Base-by-base conservation (phyloP, 2,113 vertebrate genomes). In the Acinonyx jubatus region DNA sequence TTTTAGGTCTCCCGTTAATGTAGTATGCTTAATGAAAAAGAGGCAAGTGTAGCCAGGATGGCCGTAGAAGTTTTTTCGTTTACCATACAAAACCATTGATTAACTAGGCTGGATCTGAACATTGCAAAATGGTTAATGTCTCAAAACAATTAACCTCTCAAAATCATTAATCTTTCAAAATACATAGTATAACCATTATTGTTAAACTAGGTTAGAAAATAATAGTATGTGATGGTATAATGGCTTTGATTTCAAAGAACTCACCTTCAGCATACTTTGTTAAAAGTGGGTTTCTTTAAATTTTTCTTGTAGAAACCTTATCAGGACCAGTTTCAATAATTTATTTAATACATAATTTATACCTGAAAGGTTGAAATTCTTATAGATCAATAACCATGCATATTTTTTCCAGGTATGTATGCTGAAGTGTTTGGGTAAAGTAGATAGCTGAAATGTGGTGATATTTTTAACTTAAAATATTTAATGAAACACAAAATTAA, bases 71-170 rank as follows among this genome's bases (percentile, higher is more conserved):
- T 94, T 96, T 48, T 92, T 92, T 66, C 55, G 97, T 98, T 97
- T 91, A 94, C 92, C 41, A 74, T 33, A 71, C 25, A 96, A 97
- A 97, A 98, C 8, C 48, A 95, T 95, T 98, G 90, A 98, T 97
- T 97, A 97, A 95, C 25, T 25, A 91, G 4, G 9, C 33, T 97
- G 88, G 97, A 92, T 97, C 14, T 96, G 55, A 97, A 97, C 96
- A 73, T 45, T 90, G 38, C 73, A 63, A 97, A 98, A 98, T 90
- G 57, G 55, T 95, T 97, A 96, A 98, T 98, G 69, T 97, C 23
- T 96, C 69, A 83, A 93, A 97, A 57, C 61, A 90, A 45, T 66
- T 97, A 96, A 97, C 98, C 68, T 97, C 25, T 97, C 65, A 85
- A 92, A 97, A 76, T 71, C 93, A 45, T 68, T 97, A 94, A 94